Evolutionary conservation across 2,113 vertebrate genomes (phyloP).

Genomic region (Sinosuthora webbiana): DNA sequence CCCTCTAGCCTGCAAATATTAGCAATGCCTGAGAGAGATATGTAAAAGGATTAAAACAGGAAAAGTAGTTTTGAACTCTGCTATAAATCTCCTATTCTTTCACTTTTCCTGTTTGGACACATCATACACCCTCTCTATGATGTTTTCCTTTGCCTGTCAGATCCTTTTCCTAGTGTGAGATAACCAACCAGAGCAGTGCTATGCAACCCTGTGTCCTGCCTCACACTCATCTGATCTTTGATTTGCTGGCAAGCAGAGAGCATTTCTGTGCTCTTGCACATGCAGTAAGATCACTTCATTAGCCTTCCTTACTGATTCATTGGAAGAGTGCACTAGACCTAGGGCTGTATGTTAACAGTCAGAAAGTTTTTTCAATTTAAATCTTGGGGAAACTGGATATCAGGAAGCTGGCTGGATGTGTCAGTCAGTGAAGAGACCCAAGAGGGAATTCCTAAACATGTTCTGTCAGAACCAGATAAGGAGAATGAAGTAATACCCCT

Average conservation of each 20-base stretch:
- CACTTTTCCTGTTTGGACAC: not conserved
- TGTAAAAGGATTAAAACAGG: not conserved
- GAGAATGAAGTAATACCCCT: not conserved
- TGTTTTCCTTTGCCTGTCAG: not conserved
- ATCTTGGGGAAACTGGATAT: not conserved
- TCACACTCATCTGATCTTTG: conserved; percentile 14
- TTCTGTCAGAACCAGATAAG: not conserved
- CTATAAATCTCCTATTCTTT: not conserved
- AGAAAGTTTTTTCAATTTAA: conserved; percentile 49
- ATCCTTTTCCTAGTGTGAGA: not conserved
- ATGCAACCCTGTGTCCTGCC: not conserved
- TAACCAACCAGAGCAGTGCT: not conserved
- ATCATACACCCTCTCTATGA: not conserved
- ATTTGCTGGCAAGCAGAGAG: conserved; percentile 16
- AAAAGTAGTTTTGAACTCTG: not conserved
- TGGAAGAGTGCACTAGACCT: not conserved
- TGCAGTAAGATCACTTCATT: conserved; percentile 15
- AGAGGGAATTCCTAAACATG: not conserved
- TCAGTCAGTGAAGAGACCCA: not conserved
- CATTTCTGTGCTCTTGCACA: not conserved
- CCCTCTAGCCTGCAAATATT: not conserved
- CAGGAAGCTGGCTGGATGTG: not conserved
- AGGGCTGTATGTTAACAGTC: not conserved
- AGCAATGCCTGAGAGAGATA: not conserved
- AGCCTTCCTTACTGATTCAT: conserved; percentile 14